A percentile compares a stretch with the other conserved stretches of the same genome.
Evolutionary conservation across 2,797 vertebrate species (phyloP).

Genomic region (Odontamblyopus lacepedii): DNA sequence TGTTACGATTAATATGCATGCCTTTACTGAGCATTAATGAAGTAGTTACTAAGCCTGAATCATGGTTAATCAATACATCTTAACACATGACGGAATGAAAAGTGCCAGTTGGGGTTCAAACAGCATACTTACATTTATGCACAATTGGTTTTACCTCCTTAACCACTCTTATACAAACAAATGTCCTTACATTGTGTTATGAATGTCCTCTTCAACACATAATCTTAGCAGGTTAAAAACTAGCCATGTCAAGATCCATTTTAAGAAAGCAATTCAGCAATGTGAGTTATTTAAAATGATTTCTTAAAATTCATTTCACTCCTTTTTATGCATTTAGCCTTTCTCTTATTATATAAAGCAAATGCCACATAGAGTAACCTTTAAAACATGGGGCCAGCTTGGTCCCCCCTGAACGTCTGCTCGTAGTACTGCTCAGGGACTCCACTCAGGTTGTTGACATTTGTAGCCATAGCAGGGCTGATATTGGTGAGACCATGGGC

Average conservation of each 20-base stretch:
- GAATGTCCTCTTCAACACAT: too few species aligned
- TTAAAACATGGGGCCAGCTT: slow-evolving; percentile 41
- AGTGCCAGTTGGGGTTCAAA: too few species aligned
- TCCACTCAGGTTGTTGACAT: slow-evolving; percentile 63
- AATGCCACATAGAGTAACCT: slow-evolving; percentile 52
- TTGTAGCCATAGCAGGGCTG: slow-evolving; percentile 41
- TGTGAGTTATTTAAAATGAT: background rate
- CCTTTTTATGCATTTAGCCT: slow-evolving; percentile 3
- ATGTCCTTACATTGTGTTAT: too few species aligned
- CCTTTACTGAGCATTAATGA: background rate
- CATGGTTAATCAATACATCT: background rate
- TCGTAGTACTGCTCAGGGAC: slow-evolving; percentile 35
- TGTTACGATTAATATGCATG: background rate
- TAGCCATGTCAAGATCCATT: background rate
- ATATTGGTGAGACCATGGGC: slow-evolving; percentile 22
- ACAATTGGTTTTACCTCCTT: too few species aligned
- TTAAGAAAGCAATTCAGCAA: slow-evolving; percentile 1
- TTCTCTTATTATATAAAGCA: slow-evolving; percentile 29
- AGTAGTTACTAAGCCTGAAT: too few species aligned
- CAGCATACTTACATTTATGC: too few species aligned
- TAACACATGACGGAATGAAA: too few species aligned
- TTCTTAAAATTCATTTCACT: background rate
- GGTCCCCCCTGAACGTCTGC: slow-evolving; percentile 25
- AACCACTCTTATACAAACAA: too few species aligned
- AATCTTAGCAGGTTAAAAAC: background rate